phyloP scores from a whole-genome alignment of 2,113 vertebrate species.

The Amia ocellicauda region DNA sequence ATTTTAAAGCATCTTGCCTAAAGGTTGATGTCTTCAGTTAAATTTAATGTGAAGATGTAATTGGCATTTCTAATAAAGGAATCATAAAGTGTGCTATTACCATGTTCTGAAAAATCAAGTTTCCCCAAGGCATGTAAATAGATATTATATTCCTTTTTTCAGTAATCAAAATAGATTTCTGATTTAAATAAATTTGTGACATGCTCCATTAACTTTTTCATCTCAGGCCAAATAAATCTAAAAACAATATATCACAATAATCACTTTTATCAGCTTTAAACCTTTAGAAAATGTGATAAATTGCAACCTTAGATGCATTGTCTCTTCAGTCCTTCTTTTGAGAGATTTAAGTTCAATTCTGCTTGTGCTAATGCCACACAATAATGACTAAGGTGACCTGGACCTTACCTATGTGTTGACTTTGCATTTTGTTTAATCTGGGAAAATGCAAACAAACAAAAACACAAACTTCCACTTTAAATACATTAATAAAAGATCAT shows the following conservation, averaged over 20 bases:
- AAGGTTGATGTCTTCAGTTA: conserved; percentile 70
- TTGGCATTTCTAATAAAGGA: conserved; percentile 64
- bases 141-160: conserved; percentile 52
- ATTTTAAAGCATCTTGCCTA: conserved; percentile 62
- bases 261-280: too few relatives aligned
- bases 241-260: not conserved
- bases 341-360: not conserved
- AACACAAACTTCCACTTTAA: too few relatives aligned
- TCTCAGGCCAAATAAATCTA: not conserved
- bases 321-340: not conserved
- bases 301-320: not conserved
- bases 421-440: too few relatives aligned
- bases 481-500: too few relatives aligned
- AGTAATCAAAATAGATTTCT: conserved; percentile 46
- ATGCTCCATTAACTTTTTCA: conserved; percentile 12
- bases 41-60: conserved; percentile 69
- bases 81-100: conserved; percentile 53
- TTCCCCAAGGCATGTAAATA: conserved; percentile 51
- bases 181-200: conserved; percentile 32
- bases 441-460: too few relatives aligned
- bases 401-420: too few relatives aligned
- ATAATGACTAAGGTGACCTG: too few relatives aligned
- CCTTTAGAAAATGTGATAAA: not conserved
- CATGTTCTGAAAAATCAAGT: conserved; percentile 53
- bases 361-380: too few relatives aligned